Conservation (phyloP, 1,140 invertebrate genomes). For the Calliphora vicina region DNA sequence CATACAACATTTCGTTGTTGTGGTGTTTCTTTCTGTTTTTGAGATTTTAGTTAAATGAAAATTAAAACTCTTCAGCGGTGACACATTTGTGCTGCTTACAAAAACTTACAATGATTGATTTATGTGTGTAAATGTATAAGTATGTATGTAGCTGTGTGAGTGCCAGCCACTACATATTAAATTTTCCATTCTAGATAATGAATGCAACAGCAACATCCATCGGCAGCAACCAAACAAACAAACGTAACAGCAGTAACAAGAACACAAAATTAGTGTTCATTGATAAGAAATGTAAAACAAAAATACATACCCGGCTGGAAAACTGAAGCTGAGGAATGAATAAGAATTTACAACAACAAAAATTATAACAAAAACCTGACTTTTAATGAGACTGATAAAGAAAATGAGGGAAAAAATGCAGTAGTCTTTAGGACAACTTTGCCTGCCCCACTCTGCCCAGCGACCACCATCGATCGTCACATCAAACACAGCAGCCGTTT, state of each 20-base stretch:
- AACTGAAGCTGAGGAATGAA: background rate
- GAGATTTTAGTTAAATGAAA: constrained; percentile 1
- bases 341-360: background rate
- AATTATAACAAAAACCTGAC: constrained; percentile 31
- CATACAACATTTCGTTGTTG: too few species aligned
- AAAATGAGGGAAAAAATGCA: background rate
- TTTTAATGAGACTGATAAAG: constrained; percentile 32
- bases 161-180: background rate
- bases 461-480: background rate
- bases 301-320: too few species aligned
- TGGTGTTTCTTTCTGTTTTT: too few species aligned
- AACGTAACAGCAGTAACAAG: background rate
- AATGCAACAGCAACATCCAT: background rate
- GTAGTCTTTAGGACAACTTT: background rate
- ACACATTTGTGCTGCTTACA: background rate
- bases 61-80: constrained; percentile 26
- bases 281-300: constrained; percentile 16
- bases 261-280: constrained; percentile 31
- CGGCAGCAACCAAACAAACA: background rate
- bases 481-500: background rate
- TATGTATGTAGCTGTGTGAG: background rate
- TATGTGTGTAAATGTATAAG: background rate
- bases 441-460: background rate
- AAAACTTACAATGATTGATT: constrained; percentile 32
- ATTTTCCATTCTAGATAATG: background rate